A percentile compares a stretch with the other conserved stretches of the same genome.
These are phyloP conservation scores for Zapornia atra DNA, from an alignment of 2,113 vertebrate species.

Conservation along the genomic window DNA sequence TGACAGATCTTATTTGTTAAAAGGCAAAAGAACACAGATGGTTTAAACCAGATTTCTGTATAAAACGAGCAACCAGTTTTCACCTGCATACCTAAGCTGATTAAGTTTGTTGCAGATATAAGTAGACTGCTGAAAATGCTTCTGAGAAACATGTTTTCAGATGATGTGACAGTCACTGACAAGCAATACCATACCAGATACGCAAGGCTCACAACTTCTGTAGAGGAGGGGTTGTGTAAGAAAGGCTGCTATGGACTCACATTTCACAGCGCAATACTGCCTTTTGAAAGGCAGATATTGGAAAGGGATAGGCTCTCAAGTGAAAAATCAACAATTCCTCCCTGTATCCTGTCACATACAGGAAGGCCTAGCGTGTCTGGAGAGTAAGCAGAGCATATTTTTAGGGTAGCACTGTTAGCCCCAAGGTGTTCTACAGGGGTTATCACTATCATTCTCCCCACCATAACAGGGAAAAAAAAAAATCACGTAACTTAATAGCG, in stretches of 20 bases:
- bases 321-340: not conserved
- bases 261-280: not conserved
- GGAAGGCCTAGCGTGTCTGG: not conserved
- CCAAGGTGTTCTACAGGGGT: not conserved
- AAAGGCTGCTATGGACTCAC: not conserved
- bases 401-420: not conserved
- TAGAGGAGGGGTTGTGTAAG: too few relatives aligned
- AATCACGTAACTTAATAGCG: not conserved
- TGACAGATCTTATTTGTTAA: not conserved
- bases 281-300: not conserved
- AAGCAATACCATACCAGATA: not conserved
- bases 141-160: not conserved
- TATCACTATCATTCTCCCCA: not conserved
- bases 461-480: not conserved
- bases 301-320: not conserved
- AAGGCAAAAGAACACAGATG: constrained; percentile 9
- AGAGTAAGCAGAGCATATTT: not conserved
- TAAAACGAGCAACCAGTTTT: not conserved
- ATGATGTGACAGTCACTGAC: not conserved
- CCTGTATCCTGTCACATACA: not conserved
- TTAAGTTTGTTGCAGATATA: not conserved
- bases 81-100: not conserved
- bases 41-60: not conserved
- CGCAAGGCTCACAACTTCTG: not conserved
- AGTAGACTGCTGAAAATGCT: not conserved